Evolutionary conservation across 2,797 vertebrate species (phyloP).

Genomic region (Australoheros facetus): DNA sequence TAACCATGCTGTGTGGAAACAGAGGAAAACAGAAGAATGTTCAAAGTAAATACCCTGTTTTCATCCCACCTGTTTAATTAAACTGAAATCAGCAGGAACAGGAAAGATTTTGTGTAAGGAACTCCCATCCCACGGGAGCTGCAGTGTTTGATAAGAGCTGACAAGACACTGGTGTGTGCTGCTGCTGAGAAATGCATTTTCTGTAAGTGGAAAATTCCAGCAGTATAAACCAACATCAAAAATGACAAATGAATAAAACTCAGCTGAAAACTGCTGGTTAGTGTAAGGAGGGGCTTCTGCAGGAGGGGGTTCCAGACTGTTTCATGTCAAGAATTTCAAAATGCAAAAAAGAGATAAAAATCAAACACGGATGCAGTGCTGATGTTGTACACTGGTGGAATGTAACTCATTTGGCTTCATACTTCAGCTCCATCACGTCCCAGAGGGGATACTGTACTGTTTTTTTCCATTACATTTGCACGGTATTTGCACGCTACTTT

Average conservation of each 20-base stretch:
- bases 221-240: background rate
- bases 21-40: slow-evolving; percentile 12
- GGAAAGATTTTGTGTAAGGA: background rate
- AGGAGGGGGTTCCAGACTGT: background rate
- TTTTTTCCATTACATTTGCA: background rate
- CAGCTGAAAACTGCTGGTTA: background rate
- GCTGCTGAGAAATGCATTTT: background rate
- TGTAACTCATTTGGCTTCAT: background rate
- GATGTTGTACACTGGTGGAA: background rate
- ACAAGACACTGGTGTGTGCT: background rate
- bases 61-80: slow-evolving; percentile 14
- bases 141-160: background rate
- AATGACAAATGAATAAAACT: background rate
- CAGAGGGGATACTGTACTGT: background rate
- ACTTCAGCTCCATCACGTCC: background rate
- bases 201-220: background rate
- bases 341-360: background rate
- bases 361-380: background rate
- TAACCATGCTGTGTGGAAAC: background rate
- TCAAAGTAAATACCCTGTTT: slow-evolving; percentile 9
- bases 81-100: background rate
- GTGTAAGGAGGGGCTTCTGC: background rate
- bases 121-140: background rate
- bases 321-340: background rate
- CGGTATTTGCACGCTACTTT: background rate